Conservation (phyloP, 2,113 vertebrate genomes). For the Chitala chitala region DNA sequence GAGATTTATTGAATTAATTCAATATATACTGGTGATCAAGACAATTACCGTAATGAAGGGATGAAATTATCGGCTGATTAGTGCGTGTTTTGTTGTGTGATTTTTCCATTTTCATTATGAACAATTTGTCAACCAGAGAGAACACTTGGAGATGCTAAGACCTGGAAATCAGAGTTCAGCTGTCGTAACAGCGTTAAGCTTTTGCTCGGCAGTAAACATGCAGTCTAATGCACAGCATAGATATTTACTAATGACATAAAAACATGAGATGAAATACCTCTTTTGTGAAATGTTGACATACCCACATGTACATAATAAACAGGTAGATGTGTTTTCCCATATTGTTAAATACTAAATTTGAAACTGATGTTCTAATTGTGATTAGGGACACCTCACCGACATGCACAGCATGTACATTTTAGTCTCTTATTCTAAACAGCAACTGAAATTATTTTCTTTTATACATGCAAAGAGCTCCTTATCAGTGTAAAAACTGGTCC, state of each 20-base stretch:
- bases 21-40: conserved; percentile 13
- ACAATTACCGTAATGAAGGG: conserved; percentile 15
- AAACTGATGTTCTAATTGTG: background rate
- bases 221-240: background rate
- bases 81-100: background rate
- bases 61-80: conserved; percentile 6
- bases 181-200: background rate
- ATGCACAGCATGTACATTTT: background rate
- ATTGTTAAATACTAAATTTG: background rate
- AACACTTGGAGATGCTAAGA: background rate
- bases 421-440: background rate
- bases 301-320: background rate
- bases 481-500: background rate
- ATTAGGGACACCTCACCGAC: background rate
- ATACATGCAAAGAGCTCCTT: background rate
- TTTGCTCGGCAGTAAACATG: background rate
- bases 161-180: background rate
- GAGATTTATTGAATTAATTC: conserved; percentile 7
- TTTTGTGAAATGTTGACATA: background rate
- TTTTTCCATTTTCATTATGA: conserved; percentile 10
- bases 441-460: background rate
- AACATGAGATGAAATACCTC: background rate
- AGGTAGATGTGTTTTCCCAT: background rate
- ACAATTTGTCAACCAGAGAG: conserved; percentile 8
- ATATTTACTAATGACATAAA: background rate